These are phyloP conservation scores for Tamandua tetradactyla DNA, from an alignment of 2,797 vertebrate genomes.

Conservation along the genomic window DNA sequence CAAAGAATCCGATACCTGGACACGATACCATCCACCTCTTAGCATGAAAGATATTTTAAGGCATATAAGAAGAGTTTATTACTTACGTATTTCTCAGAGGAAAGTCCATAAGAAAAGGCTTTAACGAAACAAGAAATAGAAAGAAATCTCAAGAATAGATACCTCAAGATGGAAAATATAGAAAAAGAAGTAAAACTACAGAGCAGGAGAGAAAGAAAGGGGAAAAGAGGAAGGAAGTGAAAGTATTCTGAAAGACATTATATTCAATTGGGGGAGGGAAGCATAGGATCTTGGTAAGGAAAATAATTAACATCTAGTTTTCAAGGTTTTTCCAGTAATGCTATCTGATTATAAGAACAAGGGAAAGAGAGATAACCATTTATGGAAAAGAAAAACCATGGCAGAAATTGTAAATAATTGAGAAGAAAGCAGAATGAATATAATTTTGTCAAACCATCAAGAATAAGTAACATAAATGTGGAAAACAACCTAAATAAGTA, in stretches of 20 bases:
- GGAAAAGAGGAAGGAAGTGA: neutral
- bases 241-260: neutral
- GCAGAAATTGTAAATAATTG: neutral
- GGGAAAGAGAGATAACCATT: neutral
- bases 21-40: neutral
- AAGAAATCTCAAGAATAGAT: neutral
- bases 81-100: neutral
- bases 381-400: neutral
- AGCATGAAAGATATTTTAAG: neutral
- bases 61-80: neutral
- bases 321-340: neutral
- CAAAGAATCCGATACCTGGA: neutral
- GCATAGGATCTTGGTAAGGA: neutral
- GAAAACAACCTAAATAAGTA: neutral
- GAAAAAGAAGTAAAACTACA: neutral
- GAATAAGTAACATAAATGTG: neutral
- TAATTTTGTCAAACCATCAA: neutral
- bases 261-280: neutral
- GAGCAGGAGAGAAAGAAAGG: neutral
- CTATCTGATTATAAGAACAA: neutral
- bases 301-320: neutral
- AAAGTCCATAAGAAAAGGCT: constrained; percentile 1
- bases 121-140: neutral
- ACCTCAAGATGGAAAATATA: neutral
- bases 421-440: neutral